A percentile compares a stretch with the other conserved stretches of the same genome.
Evolutionary conservation across 2,888 invertebrate species (phyloP).

Genomic region (Poecilus cupreus): DNA sequence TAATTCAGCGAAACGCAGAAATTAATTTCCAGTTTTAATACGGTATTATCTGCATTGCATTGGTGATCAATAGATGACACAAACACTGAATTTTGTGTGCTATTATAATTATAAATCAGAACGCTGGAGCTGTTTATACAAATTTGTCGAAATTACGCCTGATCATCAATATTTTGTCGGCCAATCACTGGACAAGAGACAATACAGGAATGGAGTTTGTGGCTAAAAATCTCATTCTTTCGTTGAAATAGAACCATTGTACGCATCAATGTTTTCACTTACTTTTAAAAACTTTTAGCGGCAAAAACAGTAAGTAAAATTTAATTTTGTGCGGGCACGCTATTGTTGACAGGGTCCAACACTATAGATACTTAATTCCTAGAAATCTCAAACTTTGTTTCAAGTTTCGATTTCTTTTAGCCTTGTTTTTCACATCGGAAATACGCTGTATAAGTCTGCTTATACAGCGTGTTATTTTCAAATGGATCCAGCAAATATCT

Average conservation of each 20-base stretch:
- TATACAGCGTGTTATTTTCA: too few species aligned
- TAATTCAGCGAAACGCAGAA: neutral
- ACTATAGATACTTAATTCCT: slow-evolving; percentile 40
- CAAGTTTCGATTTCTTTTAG: slow-evolving; percentile 27
- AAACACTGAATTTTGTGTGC: neutral
- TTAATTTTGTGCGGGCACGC: slow-evolving; percentile 16
- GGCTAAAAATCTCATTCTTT: neutral
- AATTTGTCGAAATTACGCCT: neutral
- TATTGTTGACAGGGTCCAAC: slow-evolving; percentile 29
- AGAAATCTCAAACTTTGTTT: slow-evolving; percentile 31
- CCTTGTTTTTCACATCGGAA: slow-evolving; percentile 29
- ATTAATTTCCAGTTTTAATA: slow-evolving; percentile 18
- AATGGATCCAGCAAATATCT: too few species aligned
- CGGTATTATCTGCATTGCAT: slow-evolving; percentile 1
- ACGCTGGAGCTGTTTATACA: neutral
- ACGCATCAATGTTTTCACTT: slow-evolving; percentile 16
- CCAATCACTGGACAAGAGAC: neutral
- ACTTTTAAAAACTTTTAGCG: slow-evolving; percentile 17
- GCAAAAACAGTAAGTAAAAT: slow-evolving; percentile 32
- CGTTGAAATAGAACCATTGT: neutral
- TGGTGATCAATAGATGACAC: slow-evolving; percentile 16
- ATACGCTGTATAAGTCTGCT: slow-evolving; percentile 20
- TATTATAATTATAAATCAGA: slow-evolving; percentile 2
- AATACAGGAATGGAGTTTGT: too few species aligned
- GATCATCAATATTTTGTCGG: neutral